Conservation (phyloP, 2,888 invertebrate genomes). For the Dynastes maya region DNA sequence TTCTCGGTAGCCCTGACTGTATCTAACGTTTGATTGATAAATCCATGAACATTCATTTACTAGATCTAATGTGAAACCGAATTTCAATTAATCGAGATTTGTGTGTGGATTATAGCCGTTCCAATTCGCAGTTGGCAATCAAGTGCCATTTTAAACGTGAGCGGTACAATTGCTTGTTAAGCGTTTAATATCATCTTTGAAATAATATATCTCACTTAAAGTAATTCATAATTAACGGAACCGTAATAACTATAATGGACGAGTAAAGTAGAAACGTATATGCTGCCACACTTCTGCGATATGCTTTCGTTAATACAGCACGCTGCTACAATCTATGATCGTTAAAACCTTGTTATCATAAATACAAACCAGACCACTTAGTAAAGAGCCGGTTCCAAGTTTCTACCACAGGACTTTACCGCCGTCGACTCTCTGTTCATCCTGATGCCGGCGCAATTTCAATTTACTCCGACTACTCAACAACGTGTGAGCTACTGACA, state of each 20-base stretch:
- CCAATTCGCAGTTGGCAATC: too few species aligned
- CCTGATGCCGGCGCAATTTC: not conserved
- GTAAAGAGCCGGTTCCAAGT: conserved; percentile 32
- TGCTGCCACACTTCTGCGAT: not conserved
- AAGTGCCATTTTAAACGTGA: too few species aligned
- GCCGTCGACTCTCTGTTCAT: not conserved
- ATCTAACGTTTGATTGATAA: too few species aligned
- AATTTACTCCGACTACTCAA: conserved; percentile 25
- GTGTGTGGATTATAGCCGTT: too few species aligned
- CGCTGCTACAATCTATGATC: conserved; percentile 28
- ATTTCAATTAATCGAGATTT: too few species aligned
- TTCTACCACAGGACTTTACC: conserved; percentile 18
- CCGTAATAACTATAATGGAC: conserved; percentile 24
- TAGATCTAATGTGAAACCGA: too few species aligned
- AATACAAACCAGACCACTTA: conserved; percentile 40
- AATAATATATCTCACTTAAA: conserved; percentile 11
- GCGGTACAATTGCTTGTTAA: not conserved
- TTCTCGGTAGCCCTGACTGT: too few species aligned
- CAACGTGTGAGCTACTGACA: conserved; percentile 21
- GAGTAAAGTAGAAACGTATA: not conserved
- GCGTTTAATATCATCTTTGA: not conserved
- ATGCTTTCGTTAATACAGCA: conserved; percentile 26
- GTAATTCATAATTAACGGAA: conserved; percentile 7
- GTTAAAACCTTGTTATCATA: conserved; percentile 42
- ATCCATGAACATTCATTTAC: too few species aligned